A percentile compares a stretch with the other conserved stretches of the same genome.
Conservation (phyloP, 2,888 invertebrate genomes). For the Macaria liturata region DNA sequence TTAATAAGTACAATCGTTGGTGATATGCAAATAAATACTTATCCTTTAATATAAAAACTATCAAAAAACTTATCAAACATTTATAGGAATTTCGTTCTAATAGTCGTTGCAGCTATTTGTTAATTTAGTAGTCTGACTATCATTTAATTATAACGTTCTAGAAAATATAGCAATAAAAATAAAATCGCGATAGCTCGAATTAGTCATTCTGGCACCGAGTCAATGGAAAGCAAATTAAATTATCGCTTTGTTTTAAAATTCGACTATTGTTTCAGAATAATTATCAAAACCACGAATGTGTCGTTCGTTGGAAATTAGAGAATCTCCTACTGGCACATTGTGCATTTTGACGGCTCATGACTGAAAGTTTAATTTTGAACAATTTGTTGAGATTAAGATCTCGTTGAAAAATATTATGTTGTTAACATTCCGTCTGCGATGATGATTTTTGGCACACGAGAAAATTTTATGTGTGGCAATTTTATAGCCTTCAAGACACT, state of each 20-base stretch:
- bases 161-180: constrained; percentile 63
- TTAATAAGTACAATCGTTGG: too few species aligned
- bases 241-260: constrained; percentile 59
- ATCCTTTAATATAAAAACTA: too few species aligned
- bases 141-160: constrained; percentile 54
- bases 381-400: constrained; percentile 76
- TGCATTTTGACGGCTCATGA: constrained; percentile 57
- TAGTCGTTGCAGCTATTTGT: constrained; percentile 36
- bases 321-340: constrained; percentile 44
- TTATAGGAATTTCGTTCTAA: constrained; percentile 3
- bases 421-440: constrained; percentile 73
- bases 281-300: constrained; percentile 60
- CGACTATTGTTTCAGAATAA: constrained; percentile 68
- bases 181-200: constrained; percentile 66
- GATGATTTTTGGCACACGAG: constrained; percentile 76
- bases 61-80: too few species aligned
- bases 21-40: too few species aligned
- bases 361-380: constrained; percentile 71
- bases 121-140: constrained; percentile 49
- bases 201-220: constrained; percentile 77
- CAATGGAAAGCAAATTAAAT: constrained; percentile 71
- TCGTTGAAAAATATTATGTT: constrained; percentile 76
- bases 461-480: constrained; percentile 69
- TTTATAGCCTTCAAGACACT: constrained; percentile 70
- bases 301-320: constrained; percentile 20